A percentile compares a stretch with the other conserved stretches of the same genome.
Conservation (phyloP, 2,113 vertebrate species). For the Gulo gulo region DNA sequence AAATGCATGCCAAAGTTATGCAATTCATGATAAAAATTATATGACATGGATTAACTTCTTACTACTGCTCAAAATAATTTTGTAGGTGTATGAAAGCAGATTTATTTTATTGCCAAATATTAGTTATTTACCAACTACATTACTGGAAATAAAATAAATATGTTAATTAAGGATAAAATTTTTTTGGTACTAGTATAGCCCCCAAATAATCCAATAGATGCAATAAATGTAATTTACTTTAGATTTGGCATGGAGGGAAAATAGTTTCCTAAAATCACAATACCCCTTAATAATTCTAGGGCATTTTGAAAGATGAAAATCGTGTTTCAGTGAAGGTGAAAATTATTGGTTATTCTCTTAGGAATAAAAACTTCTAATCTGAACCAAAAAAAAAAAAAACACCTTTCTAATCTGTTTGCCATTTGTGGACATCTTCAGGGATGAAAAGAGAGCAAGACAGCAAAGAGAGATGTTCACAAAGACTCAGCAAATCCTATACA, state of each 20-base stretch:
- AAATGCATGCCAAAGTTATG: constrained; percentile 62
- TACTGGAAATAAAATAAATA: constrained; percentile 51
- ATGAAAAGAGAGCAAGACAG: background rate
- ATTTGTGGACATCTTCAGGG: background rate
- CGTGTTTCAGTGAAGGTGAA: background rate
- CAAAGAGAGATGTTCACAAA: background rate
- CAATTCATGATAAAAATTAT: constrained; percentile 36
- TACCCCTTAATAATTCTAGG: background rate
- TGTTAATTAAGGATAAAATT: background rate
- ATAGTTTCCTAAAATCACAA: constrained; percentile 8
- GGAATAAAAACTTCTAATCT: constrained; percentile 22
- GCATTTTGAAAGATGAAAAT: constrained; percentile 42
- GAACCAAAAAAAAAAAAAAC: background rate
- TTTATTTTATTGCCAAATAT: constrained; percentile 44
- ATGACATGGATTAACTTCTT: constrained; percentile 41
- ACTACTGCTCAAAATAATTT: constrained; percentile 45
- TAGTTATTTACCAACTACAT: constrained; percentile 19
- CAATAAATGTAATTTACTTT: constrained; percentile 8
- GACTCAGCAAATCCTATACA: background rate
- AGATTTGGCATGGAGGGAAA: background rate
- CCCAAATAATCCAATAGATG: constrained; percentile 32
- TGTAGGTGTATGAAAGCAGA: constrained; percentile 35
- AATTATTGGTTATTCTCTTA: background rate
- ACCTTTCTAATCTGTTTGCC: background rate
- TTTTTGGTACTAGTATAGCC: background rate